Conservation (phyloP, 2,113 vertebrate species). For the Phaethornis superciliosus region DNA sequence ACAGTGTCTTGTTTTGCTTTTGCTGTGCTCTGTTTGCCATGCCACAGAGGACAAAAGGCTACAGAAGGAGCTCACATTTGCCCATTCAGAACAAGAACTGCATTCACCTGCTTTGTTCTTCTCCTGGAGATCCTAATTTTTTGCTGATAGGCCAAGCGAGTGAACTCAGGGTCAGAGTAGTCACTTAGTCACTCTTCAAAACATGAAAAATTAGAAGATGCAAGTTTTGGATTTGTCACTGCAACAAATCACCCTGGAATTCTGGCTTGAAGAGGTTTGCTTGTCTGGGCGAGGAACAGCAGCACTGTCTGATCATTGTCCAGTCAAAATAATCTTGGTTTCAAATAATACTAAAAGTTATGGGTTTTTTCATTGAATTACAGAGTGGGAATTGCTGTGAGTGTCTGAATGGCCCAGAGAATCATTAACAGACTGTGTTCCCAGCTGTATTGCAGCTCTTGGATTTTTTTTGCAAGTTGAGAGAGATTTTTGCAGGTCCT, state of each 20-base stretch:
- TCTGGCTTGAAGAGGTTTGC: constrained; percentile 1
- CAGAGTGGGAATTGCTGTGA: background rate
- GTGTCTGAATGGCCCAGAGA: background rate
- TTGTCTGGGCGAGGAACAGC: constrained; percentile 18
- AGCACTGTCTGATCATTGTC: background rate
- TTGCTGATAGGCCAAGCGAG: background rate
- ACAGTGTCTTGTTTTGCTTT: background rate
- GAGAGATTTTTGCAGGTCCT: background rate
- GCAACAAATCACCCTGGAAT: background rate
- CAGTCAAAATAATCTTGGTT: constrained; percentile 55
- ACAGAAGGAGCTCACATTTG: background rate
- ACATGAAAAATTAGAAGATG: background rate
- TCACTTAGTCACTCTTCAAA: background rate
- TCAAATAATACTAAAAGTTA: constrained; percentile 20
- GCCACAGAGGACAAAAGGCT: background rate
- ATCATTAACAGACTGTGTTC: constrained; percentile 1
- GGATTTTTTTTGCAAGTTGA: background rate
- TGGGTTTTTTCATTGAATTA: constrained; percentile 44
- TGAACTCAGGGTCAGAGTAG: background rate
- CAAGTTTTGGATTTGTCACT: background rate
- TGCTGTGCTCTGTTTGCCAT: background rate
- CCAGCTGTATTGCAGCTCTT: constrained; percentile 10
- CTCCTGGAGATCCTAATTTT: background rate
- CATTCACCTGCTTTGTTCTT: background rate
- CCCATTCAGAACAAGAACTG: background rate